Conservation (phyloP, 2,113 vertebrate species). For the Cynoglossus semilaevis region DNA sequence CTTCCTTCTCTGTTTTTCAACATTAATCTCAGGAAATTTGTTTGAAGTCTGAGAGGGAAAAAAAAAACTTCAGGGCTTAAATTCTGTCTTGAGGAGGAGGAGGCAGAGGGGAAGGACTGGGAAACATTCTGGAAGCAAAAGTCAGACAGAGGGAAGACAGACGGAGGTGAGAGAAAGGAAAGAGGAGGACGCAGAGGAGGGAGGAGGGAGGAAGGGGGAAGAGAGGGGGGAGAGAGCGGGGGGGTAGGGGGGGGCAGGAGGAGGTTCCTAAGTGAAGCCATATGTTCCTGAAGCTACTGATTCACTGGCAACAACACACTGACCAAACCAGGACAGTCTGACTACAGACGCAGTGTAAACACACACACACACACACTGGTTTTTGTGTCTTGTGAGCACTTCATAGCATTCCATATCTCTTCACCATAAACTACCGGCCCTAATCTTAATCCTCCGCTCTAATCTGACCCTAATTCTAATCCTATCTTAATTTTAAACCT, state of each 20-base stretch:
- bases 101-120: neutral
- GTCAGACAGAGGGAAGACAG: conserved; percentile 50
- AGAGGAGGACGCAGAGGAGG: conserved; percentile 33
- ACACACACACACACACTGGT: conserved; percentile 8
- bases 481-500: too few species aligned
- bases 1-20: too few species aligned
- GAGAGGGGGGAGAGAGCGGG: conserved; percentile 15
- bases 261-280: conserved; percentile 76
- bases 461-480: too few species aligned
- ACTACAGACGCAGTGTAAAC: neutral
- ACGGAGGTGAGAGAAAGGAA: conserved; percentile 60
- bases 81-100: neutral
- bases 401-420: too few species aligned
- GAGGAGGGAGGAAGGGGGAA: conserved; percentile 41
- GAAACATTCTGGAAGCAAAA: neutral
- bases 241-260: conserved; percentile 39
- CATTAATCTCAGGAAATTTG: too few species aligned
- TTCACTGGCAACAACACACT: conserved; percentile 49
- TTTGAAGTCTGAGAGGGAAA: too few species aligned
- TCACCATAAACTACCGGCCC: neutral
- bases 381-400: neutral
- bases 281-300: conserved; percentile 68
- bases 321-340: conserved; percentile 51
- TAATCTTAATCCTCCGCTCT: too few species aligned
- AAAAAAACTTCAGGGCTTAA: too few species aligned